A percentile compares a stretch with the other conserved stretches of the same genome.
phyloP scores from a whole-genome alignment of 2,113 vertebrate genomes.

The Plectropomus leopardus region DNA sequence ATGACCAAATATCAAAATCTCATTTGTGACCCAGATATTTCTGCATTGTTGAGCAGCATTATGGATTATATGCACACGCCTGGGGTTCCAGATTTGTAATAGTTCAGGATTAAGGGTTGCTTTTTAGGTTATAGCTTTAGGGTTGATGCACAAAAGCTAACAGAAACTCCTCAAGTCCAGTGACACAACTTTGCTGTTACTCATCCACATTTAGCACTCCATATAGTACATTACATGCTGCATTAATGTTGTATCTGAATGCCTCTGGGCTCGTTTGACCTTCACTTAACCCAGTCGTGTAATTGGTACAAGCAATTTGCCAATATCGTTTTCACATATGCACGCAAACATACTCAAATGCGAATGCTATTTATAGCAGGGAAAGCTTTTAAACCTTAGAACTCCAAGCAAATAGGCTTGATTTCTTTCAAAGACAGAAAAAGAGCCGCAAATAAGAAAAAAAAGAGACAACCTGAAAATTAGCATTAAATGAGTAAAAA shows the following conservation, averaged over 20 bases:
- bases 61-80: slow-evolving; percentile 47
- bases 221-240: neutral
- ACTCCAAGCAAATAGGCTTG: too few species aligned
- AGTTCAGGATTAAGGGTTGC: slow-evolving; percentile 31
- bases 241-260: neutral
- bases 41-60: slow-evolving; percentile 24
- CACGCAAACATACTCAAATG: neutral
- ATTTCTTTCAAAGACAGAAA: too few species aligned
- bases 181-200: neutral
- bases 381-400: neutral
- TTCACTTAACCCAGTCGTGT: slow-evolving; percentile 3
- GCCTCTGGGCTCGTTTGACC: slow-evolving; percentile 3
- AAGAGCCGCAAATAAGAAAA: too few species aligned
- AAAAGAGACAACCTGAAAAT: too few species aligned
- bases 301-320: slow-evolving; percentile 12
- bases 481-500: too few species aligned
- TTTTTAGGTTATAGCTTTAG: slow-evolving; percentile 35
- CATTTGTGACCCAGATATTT: slow-evolving; percentile 37
- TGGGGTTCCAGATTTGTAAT: slow-evolving; percentile 47
- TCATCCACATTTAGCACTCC: neutral
- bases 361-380: neutral
- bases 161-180: neutral
- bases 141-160: neutral
- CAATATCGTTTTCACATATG: neutral
- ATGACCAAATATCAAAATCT: slow-evolving; percentile 10